Evolutionary conservation across 2,113 vertebrate genomes (phyloP).

Genomic region (Litocranius walleri): DNA sequence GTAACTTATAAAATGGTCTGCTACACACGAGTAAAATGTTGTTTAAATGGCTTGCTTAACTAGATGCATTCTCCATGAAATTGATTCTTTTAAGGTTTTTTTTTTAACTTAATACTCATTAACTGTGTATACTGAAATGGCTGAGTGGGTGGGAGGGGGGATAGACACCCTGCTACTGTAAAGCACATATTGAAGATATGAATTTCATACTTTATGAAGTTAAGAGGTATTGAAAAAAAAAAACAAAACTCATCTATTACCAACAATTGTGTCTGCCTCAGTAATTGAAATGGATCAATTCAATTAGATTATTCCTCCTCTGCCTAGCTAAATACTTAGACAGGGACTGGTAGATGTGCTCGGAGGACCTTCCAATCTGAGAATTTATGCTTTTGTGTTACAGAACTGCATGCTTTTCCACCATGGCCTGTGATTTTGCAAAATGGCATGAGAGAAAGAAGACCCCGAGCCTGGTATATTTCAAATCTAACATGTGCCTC

Average conservation of each 20-base stretch:
- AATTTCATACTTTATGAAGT: constrained; percentile 70
- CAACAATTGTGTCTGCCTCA: constrained; percentile 45
- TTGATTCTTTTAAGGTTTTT: constrained; percentile 85
- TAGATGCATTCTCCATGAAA: constrained; percentile 92
- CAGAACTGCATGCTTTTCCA: background rate
- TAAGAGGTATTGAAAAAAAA: constrained; percentile 30
- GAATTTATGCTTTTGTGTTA: background rate
- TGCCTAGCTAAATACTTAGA: background rate
- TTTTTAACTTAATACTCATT: constrained; percentile 74
- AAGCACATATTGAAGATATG: constrained; percentile 25
- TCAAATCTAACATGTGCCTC: background rate
- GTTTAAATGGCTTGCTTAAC: constrained; percentile 85
- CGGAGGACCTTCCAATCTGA: background rate
- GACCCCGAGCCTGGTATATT: background rate
- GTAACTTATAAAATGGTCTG: constrained; percentile 92
- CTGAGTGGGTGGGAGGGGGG: background rate
- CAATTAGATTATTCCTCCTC: background rate
- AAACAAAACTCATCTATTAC: constrained; percentile 38
- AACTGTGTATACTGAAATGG: constrained; percentile 70
- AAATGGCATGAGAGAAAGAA: constrained; percentile 1
- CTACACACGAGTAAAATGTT: constrained; percentile 86
- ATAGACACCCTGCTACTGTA: constrained; percentile 62
- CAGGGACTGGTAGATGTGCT: background rate
- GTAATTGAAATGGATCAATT: constrained; percentile 47
- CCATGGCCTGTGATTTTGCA: background rate